phyloP scores from a whole-genome alignment of 2,797 vertebrate genomes.

The Xerus rutilus region DNA sequence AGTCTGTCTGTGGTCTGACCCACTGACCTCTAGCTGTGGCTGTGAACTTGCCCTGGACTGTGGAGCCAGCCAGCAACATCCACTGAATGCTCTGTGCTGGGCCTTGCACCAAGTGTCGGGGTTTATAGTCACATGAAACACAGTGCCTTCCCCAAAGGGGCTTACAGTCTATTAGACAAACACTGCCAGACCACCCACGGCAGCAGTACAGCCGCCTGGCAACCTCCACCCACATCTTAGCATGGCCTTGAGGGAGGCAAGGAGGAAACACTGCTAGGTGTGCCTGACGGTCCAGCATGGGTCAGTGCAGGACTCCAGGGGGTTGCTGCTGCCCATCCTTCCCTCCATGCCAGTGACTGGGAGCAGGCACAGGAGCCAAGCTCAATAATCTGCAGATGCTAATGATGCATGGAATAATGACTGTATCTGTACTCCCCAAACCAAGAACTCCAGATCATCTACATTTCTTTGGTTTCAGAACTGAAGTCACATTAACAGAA shows the following conservation, averaged over 20 bases:
- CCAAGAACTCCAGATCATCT: neutral
- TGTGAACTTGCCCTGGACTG: neutral
- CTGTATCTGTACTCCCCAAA: neutral
- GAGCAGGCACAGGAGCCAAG: neutral
- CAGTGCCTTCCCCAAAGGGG: neutral
- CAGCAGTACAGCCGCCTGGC: rapidly evolving
- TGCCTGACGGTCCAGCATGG: rapidly evolving
- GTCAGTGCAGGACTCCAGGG: rapidly evolving
- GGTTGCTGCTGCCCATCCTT: too few relatives aligned
- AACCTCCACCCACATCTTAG: neutral
- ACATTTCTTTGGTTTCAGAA: neutral
- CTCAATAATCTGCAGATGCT: neutral
- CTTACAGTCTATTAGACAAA: neutral
- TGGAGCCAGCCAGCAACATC: neutral
- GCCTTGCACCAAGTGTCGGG: neutral
- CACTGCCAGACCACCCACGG: neutral
- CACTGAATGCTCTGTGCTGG: neutral
- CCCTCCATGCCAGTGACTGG: neutral
- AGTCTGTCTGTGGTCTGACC: neutral
- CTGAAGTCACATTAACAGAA: neutral
- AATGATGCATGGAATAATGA: neutral
- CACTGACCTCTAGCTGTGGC: neutral
- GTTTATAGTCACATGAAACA: neutral
- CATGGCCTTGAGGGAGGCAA: neutral
- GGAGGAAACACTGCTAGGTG: rapidly evolving